A percentile compares a stretch with the other conserved stretches of the same genome.
Conservation (phyloP, 2,113 vertebrate species). For the Cairina moschata region DNA sequence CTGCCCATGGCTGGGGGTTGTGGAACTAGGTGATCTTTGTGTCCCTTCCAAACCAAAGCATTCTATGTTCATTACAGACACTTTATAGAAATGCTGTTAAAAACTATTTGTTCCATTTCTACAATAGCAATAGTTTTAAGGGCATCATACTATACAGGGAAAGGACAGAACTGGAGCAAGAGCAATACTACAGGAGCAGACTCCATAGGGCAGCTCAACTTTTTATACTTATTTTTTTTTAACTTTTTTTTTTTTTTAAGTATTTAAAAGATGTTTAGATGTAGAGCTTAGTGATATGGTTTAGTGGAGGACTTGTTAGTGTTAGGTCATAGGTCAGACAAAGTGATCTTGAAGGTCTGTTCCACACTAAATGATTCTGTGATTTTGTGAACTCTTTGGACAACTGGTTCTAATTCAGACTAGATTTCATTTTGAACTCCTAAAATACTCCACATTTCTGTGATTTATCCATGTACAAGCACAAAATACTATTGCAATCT, state of each 20-base stretch:
- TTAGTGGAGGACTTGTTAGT: no score
- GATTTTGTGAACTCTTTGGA: not conserved
- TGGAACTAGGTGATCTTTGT: no score
- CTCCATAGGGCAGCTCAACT: not conserved
- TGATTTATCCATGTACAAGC: not conserved
- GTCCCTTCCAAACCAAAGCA: no score
- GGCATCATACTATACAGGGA: not conserved
- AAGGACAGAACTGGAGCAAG: not conserved
- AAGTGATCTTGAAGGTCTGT: no score
- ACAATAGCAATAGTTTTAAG: not conserved
- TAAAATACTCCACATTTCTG: not conserved
- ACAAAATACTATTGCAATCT: not conserved
- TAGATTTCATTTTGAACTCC: not conserved
- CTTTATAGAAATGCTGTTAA: not conserved
- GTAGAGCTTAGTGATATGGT: no score
- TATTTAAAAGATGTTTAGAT: no score
- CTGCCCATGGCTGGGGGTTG: no score
- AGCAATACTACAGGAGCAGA: not conserved
- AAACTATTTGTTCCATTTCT: not conserved
- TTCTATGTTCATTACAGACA: not conserved
- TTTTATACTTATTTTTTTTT: no score
- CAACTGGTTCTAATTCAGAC: not conserved
- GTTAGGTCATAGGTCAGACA: no score
- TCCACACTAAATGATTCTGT: no score
- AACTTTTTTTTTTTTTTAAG: no score